Percentiles rank a stretch among this genome's conserved stretches.
Evolutionary conservation across 2,888 invertebrate species (phyloP).

Genomic region (Acronicta aceris): DNA sequence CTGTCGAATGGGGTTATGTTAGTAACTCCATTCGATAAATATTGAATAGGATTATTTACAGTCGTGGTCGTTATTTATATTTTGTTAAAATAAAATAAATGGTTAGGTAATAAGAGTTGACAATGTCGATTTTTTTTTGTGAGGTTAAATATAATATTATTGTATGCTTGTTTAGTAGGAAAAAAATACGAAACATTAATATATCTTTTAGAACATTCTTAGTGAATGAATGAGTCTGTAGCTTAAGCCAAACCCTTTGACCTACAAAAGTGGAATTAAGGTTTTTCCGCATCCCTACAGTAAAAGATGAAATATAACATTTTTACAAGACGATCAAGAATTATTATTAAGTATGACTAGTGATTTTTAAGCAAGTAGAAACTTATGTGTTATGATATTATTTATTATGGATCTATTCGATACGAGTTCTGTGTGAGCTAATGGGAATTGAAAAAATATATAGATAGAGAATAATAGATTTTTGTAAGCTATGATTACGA

Average conservation of each 20-base stretch:
- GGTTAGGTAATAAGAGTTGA: slow-evolving; percentile 13
- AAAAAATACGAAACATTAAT: neutral
- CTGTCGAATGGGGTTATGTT: slow-evolving; percentile 23
- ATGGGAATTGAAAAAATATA: no score
- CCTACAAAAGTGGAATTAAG: slow-evolving; percentile 47
- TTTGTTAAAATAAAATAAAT: no score
- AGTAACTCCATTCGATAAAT: no score
- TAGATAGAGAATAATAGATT: no score
- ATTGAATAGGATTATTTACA: slow-evolving; percentile 18
- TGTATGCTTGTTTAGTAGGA: slow-evolving; percentile 6
- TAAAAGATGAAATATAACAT: slow-evolving; percentile 30
- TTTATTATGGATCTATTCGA: no score
- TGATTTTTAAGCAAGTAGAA: no score
- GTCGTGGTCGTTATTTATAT: slow-evolving; percentile 11
- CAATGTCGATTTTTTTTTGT: neutral
- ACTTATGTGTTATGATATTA: no score
- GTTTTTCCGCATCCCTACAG: slow-evolving; percentile 30
- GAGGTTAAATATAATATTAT: slow-evolving; percentile 4
- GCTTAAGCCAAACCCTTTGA: slow-evolving; percentile 53
- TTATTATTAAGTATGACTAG: neutral
- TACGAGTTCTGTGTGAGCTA: no score
- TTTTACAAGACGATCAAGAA: slow-evolving; percentile 21
- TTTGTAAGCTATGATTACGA: no score
- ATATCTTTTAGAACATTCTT: slow-evolving; percentile 9
- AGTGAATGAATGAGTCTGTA: slow-evolving; percentile 31